phyloP scores from a whole-genome alignment of 2,797 vertebrate species.

The Lates japonicus region DNA sequence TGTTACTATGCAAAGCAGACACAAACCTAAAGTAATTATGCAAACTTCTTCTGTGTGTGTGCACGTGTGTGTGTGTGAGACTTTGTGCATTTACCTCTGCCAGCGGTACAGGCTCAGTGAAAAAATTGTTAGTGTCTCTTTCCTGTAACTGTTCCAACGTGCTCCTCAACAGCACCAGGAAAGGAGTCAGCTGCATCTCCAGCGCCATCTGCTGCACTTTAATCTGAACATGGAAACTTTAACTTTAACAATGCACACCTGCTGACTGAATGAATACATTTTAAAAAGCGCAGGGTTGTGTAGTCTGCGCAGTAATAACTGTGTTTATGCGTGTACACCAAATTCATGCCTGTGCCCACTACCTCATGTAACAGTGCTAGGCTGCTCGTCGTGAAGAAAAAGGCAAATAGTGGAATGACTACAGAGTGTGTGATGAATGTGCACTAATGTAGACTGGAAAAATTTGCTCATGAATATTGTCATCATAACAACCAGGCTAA shows the following conservation, averaged over 20 bases:
- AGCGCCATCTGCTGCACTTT: slow-evolving; percentile 97
- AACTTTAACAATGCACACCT: background rate
- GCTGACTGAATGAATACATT: background rate
- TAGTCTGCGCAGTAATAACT: background rate
- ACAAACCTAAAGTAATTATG: background rate
- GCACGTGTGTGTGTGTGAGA: background rate
- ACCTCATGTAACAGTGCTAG: background rate
- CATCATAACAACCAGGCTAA: too few species aligned
- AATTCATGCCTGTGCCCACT: background rate
- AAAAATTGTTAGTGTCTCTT: slow-evolving; percentile 98
- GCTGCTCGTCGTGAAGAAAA: background rate
- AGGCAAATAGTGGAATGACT: background rate
- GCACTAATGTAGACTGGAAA: background rate
- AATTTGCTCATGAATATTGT: background rate
- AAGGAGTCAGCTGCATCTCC: slow-evolving; percentile 98
- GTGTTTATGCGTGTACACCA: background rate
- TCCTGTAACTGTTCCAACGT: slow-evolving; percentile 97
- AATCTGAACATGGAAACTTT: slow-evolving; percentile 88
- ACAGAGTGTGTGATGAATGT: background rate
- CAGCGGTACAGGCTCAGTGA: slow-evolving; percentile 97
- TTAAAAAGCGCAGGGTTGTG: background rate
- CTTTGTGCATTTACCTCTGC: slow-evolving; percentile 90
- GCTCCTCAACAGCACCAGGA: slow-evolving; percentile 95
- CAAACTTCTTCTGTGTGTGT: background rate
- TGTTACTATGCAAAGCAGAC: background rate